phyloP scores from a whole-genome alignment of 2,113 vertebrate genomes.

The Leucoraja erinaceus region DNA sequence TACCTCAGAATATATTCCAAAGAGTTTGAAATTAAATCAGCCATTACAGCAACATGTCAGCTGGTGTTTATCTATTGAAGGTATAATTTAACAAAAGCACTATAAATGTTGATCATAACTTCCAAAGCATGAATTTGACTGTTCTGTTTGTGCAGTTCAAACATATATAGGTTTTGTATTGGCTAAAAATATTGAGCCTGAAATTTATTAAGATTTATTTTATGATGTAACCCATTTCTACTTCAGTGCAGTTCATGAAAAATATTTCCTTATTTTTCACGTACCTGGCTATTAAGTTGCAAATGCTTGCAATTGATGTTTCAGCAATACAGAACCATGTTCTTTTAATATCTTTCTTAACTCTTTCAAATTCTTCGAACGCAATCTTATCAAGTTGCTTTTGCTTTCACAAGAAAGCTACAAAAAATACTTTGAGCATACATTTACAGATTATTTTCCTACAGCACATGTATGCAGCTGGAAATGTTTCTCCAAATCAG shows the following conservation, averaged over 20 bases:
- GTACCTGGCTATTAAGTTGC: no score
- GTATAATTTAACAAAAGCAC: not conserved
- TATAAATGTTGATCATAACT: not conserved
- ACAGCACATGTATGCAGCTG: not conserved
- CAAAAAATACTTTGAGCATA: not conserved
- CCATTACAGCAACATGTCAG: not conserved
- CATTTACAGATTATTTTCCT: not conserved
- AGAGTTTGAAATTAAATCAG: not conserved
- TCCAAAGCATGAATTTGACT: not conserved
- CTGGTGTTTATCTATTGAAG: not conserved
- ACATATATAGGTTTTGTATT: not conserved
- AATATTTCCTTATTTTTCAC: not conserved
- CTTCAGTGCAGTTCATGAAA: not conserved
- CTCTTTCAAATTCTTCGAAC: no score
- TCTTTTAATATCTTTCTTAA: no score
- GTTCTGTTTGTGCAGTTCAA: not conserved
- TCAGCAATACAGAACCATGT: no score
- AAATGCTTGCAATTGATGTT: no score
- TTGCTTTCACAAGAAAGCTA: constrained; percentile 13
- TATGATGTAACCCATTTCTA: not conserved
- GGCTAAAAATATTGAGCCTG: not conserved
- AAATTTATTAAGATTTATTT: not conserved
- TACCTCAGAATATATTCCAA: not conserved
- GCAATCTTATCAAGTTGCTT: no score
- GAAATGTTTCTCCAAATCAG: not conserved